phyloP scores from a whole-genome alignment of 1,140 invertebrate genomes.

The Hydropsyche tenuis region DNA sequence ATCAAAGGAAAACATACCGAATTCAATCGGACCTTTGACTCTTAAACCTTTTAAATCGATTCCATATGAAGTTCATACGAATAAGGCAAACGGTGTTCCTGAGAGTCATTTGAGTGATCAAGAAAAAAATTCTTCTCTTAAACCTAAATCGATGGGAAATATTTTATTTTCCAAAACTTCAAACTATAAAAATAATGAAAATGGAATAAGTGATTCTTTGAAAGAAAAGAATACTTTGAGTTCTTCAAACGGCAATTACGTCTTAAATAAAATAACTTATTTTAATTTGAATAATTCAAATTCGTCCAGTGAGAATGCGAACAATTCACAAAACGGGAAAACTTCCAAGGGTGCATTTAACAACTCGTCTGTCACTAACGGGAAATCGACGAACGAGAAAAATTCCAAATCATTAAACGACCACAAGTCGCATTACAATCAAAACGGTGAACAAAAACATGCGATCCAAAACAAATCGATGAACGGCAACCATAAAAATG shows the following conservation, averaged over 20 bases:
- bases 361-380: no score
- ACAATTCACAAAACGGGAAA: neutral
- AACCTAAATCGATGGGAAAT: neutral
- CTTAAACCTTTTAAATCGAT: constrained; percentile 50
- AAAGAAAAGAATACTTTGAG: neutral
- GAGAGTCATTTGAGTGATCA: constrained; percentile 6
- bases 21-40: constrained; percentile 57
- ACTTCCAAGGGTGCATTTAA: neutral
- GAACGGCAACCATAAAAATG: constrained; percentile 4
- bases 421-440: neutral
- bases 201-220: constrained; percentile 1
- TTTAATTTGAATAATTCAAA: constrained; percentile 2
- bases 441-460: constrained; percentile 15
- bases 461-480: neutral
- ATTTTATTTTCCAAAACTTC: neutral
- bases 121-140: neutral
- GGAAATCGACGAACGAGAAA: no score
- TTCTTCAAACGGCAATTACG: neutral
- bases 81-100: neutral
- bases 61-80: constrained; percentile 53
- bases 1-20: constrained; percentile 54
- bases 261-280: constrained; percentile 3
- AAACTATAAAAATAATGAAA: neutral
- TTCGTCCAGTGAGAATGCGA: neutral
- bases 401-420: no score